These are phyloP conservation scores for Rotaria macrura DNA, from an alignment of 2,888 invertebrate genomes.

Conservation along the genomic window DNA sequence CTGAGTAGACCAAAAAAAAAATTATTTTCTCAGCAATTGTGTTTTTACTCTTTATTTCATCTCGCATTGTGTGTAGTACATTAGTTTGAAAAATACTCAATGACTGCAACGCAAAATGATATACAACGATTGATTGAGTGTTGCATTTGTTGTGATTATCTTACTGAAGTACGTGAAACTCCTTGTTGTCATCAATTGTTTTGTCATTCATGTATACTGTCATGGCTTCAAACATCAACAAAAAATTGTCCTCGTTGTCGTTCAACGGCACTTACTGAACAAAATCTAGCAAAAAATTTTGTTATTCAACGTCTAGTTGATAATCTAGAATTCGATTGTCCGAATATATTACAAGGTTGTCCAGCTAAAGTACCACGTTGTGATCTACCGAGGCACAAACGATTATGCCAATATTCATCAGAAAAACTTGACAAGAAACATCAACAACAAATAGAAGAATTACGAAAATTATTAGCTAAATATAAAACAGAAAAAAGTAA, in stretches of 20 bases:
- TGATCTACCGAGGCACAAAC: not conserved
- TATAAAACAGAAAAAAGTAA: not conserved
- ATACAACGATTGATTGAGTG: conserved; percentile 4
- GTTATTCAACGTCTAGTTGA: conserved; percentile 7
- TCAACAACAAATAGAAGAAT: not conserved
- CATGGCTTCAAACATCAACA: not conserved
- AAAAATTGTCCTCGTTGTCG: not conserved
- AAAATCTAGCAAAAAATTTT: not conserved
- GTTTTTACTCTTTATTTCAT: no score
- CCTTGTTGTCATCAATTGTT: conserved; percentile 7
- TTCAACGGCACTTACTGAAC: not conserved
- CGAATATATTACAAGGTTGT: not conserved
- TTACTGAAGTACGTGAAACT: not conserved
- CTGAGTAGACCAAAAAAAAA: not conserved
- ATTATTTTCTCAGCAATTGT: not conserved
- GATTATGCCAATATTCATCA: not conserved
- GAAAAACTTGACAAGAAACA: not conserved
- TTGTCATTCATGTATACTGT: not conserved
- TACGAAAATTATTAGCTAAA: not conserved
- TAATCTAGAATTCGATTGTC: conserved; percentile 11
- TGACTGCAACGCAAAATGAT: not conserved
- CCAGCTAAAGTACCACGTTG: not conserved
- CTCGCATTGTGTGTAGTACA: no score
- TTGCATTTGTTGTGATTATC: conserved; percentile 16
- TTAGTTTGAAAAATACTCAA: not conserved